phyloP scores from a whole-genome alignment of 30 jellyfish, hydroid and myxozoan species.

The Hydra vulgaris region DNA sequence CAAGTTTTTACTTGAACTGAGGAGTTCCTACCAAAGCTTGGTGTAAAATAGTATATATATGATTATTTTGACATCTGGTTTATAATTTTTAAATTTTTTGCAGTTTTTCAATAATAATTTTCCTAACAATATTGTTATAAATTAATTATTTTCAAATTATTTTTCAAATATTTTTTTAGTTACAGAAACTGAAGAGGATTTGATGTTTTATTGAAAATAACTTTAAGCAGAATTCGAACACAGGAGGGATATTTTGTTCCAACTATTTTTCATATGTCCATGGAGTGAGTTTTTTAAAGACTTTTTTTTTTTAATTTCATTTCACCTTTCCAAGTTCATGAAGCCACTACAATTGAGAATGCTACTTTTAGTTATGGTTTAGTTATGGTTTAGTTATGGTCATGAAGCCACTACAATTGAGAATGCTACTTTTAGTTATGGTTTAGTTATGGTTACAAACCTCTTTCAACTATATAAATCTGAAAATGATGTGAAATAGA shows the following conservation, averaged over 20 bases:
- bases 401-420: too few species aligned
- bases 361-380: too few species aligned
- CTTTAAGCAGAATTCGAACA: not conserved
- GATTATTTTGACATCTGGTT: not conserved
- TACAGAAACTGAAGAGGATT: conserved; percentile 11
- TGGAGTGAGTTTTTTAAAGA: conserved; percentile 5
- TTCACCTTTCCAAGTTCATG: not conserved
- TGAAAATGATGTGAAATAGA: too few species aligned
- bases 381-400: too few species aligned
- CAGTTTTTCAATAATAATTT: too few species aligned
- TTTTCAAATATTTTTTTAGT: conserved; percentile 3
- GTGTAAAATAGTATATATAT: not conserved
- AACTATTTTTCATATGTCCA: not conserved
- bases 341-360: not conserved
- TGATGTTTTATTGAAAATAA: not conserved
- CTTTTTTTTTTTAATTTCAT: not conserved
- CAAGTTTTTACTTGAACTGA: conserved; percentile 10
- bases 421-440: too few species aligned
- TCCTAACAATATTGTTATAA: not conserved
- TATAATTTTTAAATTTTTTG: too few species aligned
- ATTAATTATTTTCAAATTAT: too few species aligned
- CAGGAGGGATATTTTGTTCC: conserved; percentile 11
- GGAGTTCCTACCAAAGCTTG: not conserved
- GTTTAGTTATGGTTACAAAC: too few species aligned
- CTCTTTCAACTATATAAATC: too few species aligned